Evolutionary conservation across 2,113 vertebrate species (phyloP), one percentile per base, ranked within the genome.

Genomic region (Rafetus swinhoei): DNA sequence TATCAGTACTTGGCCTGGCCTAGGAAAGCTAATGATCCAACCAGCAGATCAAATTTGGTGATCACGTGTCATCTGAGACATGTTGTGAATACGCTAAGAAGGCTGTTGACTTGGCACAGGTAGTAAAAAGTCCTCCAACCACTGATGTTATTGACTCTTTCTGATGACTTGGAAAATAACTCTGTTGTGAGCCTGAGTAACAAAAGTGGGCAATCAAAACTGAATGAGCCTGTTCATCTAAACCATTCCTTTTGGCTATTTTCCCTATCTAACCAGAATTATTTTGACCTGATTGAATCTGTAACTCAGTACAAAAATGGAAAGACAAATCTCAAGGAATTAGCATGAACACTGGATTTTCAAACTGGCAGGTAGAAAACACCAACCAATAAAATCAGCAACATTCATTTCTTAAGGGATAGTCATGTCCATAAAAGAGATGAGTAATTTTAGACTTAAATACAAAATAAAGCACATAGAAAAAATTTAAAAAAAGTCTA

Each of bases 281-380:
- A 45, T 59, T 59, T 53, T 0, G 4, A 88, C 3, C 85, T 0
- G 0, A 53, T 83, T 93, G 4, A 3, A 72, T 55, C 81, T 89
- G 90, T 82, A 55, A 4, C 1, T 81, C 50, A 87, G 32, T 21
- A 65, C 76, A 29, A 87, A 89, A 72, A 93, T 90, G 59, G 52
- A 7, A 82, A 94, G 92, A 1, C 53, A 52, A 74, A 56, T 55
- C 62, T 19, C 7, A 87, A 50, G 85, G 62, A 92, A 81, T n/a
- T 62, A 82, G 32, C 21, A 60, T 74, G 9, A 87, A 2, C 2
- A 69, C 2, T 77, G 24, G 10, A 54, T 94, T 90, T 83, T 82
- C n/a, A 81, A 3, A 25, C 81, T 83, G 82, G 39, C 9, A 85
- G 32, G 24, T 9, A 76, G 27, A 90, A 15, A 15, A 5, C 7